These are phyloP conservation scores for Alethe castanea DNA, from an alignment of 2,113 vertebrate genomes.

Conservation along the genomic window DNA sequence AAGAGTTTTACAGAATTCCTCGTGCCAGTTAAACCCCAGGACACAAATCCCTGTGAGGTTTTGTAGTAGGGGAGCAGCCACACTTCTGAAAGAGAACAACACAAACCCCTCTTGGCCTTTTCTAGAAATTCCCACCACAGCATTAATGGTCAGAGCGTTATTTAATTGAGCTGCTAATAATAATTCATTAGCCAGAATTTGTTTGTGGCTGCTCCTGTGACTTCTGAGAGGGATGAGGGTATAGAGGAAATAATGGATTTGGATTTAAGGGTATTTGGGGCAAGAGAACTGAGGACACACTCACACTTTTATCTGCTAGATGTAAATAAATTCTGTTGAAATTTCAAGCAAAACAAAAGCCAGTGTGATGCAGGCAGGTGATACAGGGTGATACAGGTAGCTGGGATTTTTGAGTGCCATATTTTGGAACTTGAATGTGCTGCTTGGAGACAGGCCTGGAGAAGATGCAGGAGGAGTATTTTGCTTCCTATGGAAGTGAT, in stretches of 20 bases:
- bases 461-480: neutral
- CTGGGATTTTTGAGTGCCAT: neutral
- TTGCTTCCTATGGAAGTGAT: neutral
- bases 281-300: neutral
- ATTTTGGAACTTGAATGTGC: neutral
- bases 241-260: neutral
- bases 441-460: neutral
- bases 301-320: neutral
- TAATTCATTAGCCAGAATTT: neutral
- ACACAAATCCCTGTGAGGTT: neutral
- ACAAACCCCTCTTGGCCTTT: neutral
- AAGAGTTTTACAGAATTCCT: neutral
- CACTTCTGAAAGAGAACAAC: neutral
- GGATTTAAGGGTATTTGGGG: neutral
- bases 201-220: neutral
- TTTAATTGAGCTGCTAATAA: neutral
- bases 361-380: neutral
- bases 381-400: neutral
- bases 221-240: neutral
- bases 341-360: neutral
- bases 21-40: neutral
- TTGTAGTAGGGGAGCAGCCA: neutral
- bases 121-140: neutral
- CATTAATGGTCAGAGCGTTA: neutral
- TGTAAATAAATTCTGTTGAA: neutral